These are phyloP conservation scores for Brenthis hecate DNA, from an alignment of 2,888 invertebrate genomes.

Conservation along the genomic window DNA sequence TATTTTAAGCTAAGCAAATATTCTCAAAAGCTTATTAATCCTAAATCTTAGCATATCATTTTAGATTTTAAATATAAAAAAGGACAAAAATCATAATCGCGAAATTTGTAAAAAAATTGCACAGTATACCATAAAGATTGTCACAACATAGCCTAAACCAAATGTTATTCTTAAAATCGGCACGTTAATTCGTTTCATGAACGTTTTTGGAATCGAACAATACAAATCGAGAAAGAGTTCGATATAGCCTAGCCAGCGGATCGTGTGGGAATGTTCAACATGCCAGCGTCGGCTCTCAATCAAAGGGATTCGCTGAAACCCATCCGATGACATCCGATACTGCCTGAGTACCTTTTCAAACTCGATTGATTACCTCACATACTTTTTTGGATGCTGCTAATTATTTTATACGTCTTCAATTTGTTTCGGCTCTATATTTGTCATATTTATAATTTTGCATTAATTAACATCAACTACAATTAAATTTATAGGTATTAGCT, in stretches of 20 bases:
- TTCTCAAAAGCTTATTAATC: no score
- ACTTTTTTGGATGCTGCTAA: conserved; percentile 44
- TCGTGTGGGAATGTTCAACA: conserved; percentile 79
- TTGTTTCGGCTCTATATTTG: conserved; percentile 36
- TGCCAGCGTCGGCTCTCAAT: conserved; percentile 63
- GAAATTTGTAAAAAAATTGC: background rate
- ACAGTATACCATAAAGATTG: conserved; percentile 22
- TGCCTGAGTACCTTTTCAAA: conserved; percentile 51
- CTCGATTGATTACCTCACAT: conserved; percentile 49
- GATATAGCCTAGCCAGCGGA: conserved; percentile 49
- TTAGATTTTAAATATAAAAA: background rate
- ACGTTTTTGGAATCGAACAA: conserved; percentile 66
- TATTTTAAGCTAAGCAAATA: no score
- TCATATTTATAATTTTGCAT: conserved; percentile 24
- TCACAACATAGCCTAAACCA: conserved; percentile 33
- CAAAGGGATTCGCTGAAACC: conserved; percentile 74
- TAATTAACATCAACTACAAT: background rate
- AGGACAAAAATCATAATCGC: background rate
- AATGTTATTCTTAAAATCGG: conserved; percentile 36
- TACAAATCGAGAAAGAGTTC: conserved; percentile 44
- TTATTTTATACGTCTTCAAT: conserved; percentile 43
- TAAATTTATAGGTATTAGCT: conserved; percentile 13
- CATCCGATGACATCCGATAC: conserved; percentile 65
- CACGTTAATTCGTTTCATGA: conserved; percentile 49
- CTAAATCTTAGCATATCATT: background rate